Evolutionary conservation across 2,113 vertebrate species (phyloP).

Genomic region (Labeo catla): DNA sequence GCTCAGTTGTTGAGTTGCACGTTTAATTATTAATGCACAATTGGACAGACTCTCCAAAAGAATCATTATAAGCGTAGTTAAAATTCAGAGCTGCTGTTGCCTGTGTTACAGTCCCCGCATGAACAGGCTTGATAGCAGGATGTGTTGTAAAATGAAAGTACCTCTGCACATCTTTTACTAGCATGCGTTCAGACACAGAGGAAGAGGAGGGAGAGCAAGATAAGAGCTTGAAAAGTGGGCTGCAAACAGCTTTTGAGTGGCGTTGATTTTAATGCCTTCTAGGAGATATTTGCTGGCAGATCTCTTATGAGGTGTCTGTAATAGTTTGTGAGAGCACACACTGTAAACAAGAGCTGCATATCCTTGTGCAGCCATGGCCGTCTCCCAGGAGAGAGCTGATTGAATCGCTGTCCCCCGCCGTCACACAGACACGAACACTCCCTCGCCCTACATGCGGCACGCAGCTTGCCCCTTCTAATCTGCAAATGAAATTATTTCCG

Average conservation of each 20-base stretch:
- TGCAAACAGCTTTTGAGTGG: constrained; percentile 7
- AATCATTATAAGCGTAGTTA: constrained; percentile 15
- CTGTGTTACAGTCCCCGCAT: not conserved
- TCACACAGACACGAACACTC: constrained; percentile 10
- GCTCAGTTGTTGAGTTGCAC: not conserved
- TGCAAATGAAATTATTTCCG: constrained; percentile 52
- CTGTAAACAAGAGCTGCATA: constrained; percentile 26
- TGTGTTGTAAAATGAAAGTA: constrained; percentile 9
- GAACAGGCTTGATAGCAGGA: not conserved
- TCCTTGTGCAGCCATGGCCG: constrained; percentile 12
- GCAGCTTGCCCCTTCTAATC: constrained; percentile 47
- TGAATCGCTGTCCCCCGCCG: constrained; percentile 36
- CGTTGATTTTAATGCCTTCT: constrained; percentile 33
- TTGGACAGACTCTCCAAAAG: constrained; percentile 7
- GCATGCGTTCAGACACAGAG: not conserved
- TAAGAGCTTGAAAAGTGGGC: constrained; percentile 1
- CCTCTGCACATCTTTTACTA: too few species aligned
- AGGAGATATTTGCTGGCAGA: constrained; percentile 25
- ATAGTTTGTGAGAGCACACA: constrained; percentile 36
- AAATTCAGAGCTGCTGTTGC: constrained; percentile 9
- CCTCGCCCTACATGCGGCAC: constrained; percentile 16
- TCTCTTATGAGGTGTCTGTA: constrained; percentile 47
- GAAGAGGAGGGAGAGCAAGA: not conserved
- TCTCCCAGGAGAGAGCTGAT: constrained; percentile 46
- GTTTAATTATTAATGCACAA: constrained; percentile 14